Base-by-base conservation (phyloP, 2,888 invertebrate species). In the Notodonta dromedarius region DNA sequence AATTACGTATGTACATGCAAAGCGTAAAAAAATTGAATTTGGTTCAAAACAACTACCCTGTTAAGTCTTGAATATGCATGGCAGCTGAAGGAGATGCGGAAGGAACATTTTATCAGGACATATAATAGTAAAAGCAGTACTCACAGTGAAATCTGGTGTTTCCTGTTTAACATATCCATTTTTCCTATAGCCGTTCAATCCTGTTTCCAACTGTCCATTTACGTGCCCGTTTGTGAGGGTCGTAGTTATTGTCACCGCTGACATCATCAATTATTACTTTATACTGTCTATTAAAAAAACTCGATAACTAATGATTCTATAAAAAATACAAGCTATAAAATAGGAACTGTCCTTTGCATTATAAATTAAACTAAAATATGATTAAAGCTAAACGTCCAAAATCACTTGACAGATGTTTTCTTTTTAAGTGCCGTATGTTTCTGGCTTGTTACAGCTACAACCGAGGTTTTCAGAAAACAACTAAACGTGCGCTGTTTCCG, bases 211-310 rank as follows among this genome's bases (percentile, higher is more conserved):
- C 74, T 88, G 90, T 59, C 88, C 88, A 70, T 88, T 89, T 66
- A 81, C 75, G 75, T 86, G 90, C 66, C 89, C 90, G 67, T 91
- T 90, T 50, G 85, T 88, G 60, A 90, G 83, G 57, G 89, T 91
- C 54, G 90, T 89, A 58, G 92, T 90, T 79, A 92, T 83, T 65
- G 91, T 92, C 66, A 90, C 71, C 63, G 91, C 82, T 80, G 92
- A 89, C 91, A 91, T 91, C 74, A 78, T 86, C 66, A 77, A 82
- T 66, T 69, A 71, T 74, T 70, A 63, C 56, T 59, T 62, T 61
- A 59, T 72, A 66, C 57, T 65, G 60, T 62, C 66, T 72, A 63
- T 66, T 65, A 61, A 66, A 61, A 24, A 62, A 59, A 67, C 57
- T 46, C 53, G 59, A 68, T 59, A 59, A 58, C 56, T 62, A n/a